These are phyloP conservation scores for Caenorhabditis drosophilae DNA, from an alignment of 2,888 invertebrate genomes.

Conservation along the genomic window DNA sequence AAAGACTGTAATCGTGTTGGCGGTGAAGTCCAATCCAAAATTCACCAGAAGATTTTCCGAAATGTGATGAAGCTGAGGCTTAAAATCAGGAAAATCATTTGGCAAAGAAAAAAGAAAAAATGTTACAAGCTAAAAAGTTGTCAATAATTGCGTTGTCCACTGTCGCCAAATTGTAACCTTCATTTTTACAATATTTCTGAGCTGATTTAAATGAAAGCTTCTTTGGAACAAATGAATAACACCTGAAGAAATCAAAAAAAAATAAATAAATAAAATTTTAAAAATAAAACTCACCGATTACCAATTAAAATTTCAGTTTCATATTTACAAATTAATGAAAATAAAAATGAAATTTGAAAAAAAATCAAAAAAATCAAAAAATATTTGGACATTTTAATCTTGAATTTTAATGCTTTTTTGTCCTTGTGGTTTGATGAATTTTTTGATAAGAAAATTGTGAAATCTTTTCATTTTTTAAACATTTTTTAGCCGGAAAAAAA, in stretches of 20 bases:
- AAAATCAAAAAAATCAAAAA: background rate
- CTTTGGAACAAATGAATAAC: constrained; percentile 25
- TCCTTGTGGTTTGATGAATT: too few relatives aligned
- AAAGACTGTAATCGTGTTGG: constrained; percentile 13
- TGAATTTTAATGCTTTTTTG: too few relatives aligned
- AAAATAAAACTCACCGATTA: too few relatives aligned
- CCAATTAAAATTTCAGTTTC: background rate
- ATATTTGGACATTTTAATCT: background rate
- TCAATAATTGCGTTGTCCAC: background rate
- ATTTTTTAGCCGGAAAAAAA: too few relatives aligned
- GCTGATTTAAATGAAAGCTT: constrained; percentile 13
- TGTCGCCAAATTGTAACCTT: constrained; percentile 7
- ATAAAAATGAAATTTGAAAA: background rate
- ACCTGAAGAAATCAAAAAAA: constrained; percentile 13
- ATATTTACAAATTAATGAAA: background rate
- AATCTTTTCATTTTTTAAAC: too few relatives aligned
- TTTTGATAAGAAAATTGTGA: too few relatives aligned
- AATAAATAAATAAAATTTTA: too few relatives aligned
- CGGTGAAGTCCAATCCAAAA: constrained; percentile 24
- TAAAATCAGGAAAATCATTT: background rate
- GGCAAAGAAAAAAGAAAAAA: background rate
- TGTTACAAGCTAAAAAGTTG: background rate
- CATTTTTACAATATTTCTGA: constrained; percentile 23
- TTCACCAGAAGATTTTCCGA: constrained; percentile 20
- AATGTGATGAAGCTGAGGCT: background rate